Base-by-base conservation (phyloP, 2,888 invertebrate genomes). In the Nephrotoma flavescens region DNA sequence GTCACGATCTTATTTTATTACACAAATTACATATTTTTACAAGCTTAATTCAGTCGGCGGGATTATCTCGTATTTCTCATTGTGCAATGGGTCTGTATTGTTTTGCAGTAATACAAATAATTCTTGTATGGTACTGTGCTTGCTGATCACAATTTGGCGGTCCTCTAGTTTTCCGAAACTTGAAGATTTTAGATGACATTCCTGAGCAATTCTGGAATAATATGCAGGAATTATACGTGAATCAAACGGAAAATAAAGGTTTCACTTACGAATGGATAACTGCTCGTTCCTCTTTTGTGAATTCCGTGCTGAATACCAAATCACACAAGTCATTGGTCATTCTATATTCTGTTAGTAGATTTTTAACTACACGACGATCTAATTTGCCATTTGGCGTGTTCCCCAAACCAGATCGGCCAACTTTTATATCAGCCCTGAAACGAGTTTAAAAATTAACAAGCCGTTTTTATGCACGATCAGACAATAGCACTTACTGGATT, bases 211-310 rank as follows among this genome's bases (percentile, higher is more conserved):
- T 87, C 91, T 91, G 85, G 71, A 87, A 85, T 19, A 9, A 42
- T 87, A 87, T 11, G 86, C 83, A 87, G 31, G 19, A 42, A 9
- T 42, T 42, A 84, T 6, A 4, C 6, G 52, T 83, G 7, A 42
- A 0, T 15, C n/a, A 2, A 12, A 42, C 41, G 3, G 4, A 9
- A 11, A n/a, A 42, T 31, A 42, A 31, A 47, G 86, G 4, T 19
- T 86, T 44, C 71, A 83, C 83, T 90, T 90, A 93, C 92, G 92
- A 91, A 89, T 95, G 95, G 86, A 95, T 90, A 0, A 91, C 88
- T 0, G 93, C 94, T 41, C 95, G 91, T 89, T 95, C 95, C 0
- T 94, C 94, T 88, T 94, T 94, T 0, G 92, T 92, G 89, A 95
- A 95, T 87, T 94, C 94, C 0, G 42, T 41, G 31, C 42, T 92